Conservation (phyloP, 2,797 vertebrate species). For the Neostethus bicornis region DNA sequence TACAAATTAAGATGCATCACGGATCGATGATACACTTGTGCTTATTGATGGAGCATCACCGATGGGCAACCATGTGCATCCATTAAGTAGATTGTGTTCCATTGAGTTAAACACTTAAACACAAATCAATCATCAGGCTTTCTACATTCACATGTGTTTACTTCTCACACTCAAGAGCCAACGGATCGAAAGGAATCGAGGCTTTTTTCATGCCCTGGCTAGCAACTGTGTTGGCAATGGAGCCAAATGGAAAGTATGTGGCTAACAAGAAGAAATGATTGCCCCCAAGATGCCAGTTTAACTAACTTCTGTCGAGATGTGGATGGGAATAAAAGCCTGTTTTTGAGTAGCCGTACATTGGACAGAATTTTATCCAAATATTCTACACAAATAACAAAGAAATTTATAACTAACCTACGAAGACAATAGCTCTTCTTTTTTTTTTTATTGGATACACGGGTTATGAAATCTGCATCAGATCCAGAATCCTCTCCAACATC, state of each 20-base stretch:
- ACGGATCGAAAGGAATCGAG: constrained; percentile 10
- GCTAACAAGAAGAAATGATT: constrained; percentile 23
- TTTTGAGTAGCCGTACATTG: constrained; percentile 29
- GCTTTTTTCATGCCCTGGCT: constrained; percentile 14
- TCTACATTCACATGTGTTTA: constrained; percentile 5
- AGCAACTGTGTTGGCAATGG: constrained; percentile 22
- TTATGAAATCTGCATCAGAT: constrained; percentile 77
- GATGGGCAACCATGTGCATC: constrained; percentile 14
- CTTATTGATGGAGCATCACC: constrained; percentile 16
- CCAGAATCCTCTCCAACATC: constrained; percentile 58
- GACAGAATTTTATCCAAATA: constrained; percentile 3
- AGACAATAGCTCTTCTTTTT: constrained; percentile 63
- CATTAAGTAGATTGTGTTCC: constrained; percentile 22
- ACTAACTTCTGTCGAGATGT: constrained; percentile 8
- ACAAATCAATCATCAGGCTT: constrained; percentile 12
- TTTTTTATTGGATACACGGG: constrained; percentile 29
- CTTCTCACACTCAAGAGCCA: constrained; percentile 6
- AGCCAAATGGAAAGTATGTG: constrained; percentile 19
- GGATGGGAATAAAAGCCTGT: constrained; percentile 35
- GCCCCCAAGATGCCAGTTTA: constrained; percentile 17
- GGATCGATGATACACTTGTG: constrained; percentile 18
- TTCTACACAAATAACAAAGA: constrained; percentile 8
- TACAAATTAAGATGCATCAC: neutral
- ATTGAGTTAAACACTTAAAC: constrained; percentile 18
- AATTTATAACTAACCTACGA: constrained; percentile 12